Evolutionary conservation across 1,140 invertebrate species (phyloP), one percentile per base, ranked within the genome.

Genomic region (Drosophila sulfurigaster): DNA sequence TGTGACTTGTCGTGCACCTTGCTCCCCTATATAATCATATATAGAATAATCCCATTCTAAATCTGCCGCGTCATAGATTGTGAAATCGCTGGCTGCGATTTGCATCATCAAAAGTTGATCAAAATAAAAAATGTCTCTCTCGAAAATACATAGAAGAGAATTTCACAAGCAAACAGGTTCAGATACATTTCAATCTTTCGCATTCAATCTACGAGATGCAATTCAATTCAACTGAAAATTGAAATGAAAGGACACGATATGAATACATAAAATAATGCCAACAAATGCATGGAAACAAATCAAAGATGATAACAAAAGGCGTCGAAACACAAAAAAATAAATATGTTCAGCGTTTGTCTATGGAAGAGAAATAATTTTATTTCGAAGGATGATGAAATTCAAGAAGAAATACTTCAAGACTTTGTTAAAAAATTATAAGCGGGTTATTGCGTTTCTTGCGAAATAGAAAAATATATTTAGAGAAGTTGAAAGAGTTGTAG

Each of bases 121-220:
- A 11, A 6, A 38, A 56, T 20, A 28, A 16, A 56, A 25, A 25
- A 25, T 25, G 35, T 38, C 7, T 38, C 6, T 43, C n/a, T 13
- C 41, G 41, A 43, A 43, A 13, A 38, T 0, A 38, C 7, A 10
- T 10, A 1, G 6, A 25, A 25, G 20, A 25, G 20, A 25, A 25
- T 25, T 25, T 25, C 35, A 57, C 20, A 54, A 41, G 15, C 5
- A 66, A 72, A 66, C 74, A 66, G 74, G 69, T 72, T 65, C 56
- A 82, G 77, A 87, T 87, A 87, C 83, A 88, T 83, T 88, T 88
- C 83, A 87, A 87, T 87, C 82, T 87, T 87, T 80, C 82, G 72
- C 63, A 68, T 82, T 87, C 79, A 87, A 87, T 88, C 83, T 87
- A 72, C 70, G 71, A 78, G 54, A 49, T 65, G 83, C 83, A 87